phyloP scores from a whole-genome alignment of 2,888 invertebrate species.

The Eupithecia dodoneata region DNA sequence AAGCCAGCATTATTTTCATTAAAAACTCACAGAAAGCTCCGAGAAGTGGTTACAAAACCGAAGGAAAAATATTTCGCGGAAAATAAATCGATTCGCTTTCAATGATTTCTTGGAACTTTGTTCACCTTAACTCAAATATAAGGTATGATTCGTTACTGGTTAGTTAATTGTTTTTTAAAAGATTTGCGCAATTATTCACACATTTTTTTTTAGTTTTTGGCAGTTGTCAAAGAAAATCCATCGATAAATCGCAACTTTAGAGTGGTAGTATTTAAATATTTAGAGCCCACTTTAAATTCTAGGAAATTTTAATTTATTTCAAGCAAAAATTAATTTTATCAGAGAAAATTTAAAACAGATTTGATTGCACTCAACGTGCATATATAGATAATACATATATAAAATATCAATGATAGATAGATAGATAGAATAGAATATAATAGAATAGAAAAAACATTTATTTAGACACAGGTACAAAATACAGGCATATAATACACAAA shows the following conservation, averaged over 20 bases:
- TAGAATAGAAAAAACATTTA: too few relatives aligned
- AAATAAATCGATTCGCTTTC: slow-evolving; percentile 17
- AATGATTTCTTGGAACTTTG: slow-evolving; percentile 7
- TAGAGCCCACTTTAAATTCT: neutral
- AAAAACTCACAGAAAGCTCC: neutral
- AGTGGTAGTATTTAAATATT: neutral
- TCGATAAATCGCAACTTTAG: neutral
- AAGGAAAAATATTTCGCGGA: slow-evolving; percentile 14
- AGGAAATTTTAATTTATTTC: too few relatives aligned
- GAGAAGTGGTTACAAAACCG: slow-evolving; percentile 9
- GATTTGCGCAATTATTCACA: neutral
- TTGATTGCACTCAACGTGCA: too few relatives aligned
- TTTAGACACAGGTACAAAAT: too few relatives aligned
- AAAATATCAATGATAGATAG: too few relatives aligned
- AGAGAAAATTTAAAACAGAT: too few relatives aligned
- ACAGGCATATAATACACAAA: too few relatives aligned
- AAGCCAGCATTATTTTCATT: neutral
- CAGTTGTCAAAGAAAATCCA: neutral
- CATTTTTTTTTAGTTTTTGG: neutral
- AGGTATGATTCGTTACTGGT: neutral
- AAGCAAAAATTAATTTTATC: too few relatives aligned
- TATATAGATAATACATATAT: too few relatives aligned
- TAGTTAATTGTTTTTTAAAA: neutral
- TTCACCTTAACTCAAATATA: neutral
- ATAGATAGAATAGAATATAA: too few relatives aligned